Evolutionary conservation across 1,140 invertebrate species (phyloP), one percentile per base, ranked within the genome.

Genomic region (Aphelenchoides avenae): DNA sequence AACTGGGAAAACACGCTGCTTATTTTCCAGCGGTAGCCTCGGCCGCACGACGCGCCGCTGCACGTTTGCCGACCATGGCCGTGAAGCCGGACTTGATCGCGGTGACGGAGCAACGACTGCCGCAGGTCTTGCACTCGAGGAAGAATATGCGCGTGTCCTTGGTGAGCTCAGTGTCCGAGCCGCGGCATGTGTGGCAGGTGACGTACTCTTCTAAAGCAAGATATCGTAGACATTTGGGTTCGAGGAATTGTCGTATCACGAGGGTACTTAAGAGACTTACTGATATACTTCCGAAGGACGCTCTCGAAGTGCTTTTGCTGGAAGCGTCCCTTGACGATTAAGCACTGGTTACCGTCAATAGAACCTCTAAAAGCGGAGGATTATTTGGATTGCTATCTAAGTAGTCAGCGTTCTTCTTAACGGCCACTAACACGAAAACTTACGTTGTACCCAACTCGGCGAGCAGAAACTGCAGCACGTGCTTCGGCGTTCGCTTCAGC

Each of bases 291-390:
- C 80, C 93, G 86, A 62, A 99, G 84, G 11, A 99, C 94, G 82
- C 93, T 97, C 82, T 99, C 95, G 79, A 99, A 98, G 81, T 99
- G 94, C 84, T 98, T 99, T 78, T 97, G 92, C 79, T 97, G 94
- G 80, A 98, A 99, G 77, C 91, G 84, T 55, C 95, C 95, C 81
- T 98, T 98, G 68, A 99, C 97, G 71, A 99, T 97, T 13, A 99
- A 82, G 77, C 96, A 92, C 79, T 89, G 93, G 78, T 95, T 97
- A 66, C 82, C 84, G 78, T 85, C 83, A 30, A 85, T 79, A 52
- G 82, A 85, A 52, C 84, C 84, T 77, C 82, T 84, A 70, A 61
- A 79, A 73, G 51, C n/a, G n/a, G n/a, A n/a, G n/a, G n/a, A n/a
- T n/a, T n/a, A n/a, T n/a, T n/a, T n/a, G n/a, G n/a, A n/a, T n/a